Evolutionary conservation across 2,113 vertebrate species (phyloP).

Genomic region (Rhynchopsitta pachyrhyncha): DNA sequence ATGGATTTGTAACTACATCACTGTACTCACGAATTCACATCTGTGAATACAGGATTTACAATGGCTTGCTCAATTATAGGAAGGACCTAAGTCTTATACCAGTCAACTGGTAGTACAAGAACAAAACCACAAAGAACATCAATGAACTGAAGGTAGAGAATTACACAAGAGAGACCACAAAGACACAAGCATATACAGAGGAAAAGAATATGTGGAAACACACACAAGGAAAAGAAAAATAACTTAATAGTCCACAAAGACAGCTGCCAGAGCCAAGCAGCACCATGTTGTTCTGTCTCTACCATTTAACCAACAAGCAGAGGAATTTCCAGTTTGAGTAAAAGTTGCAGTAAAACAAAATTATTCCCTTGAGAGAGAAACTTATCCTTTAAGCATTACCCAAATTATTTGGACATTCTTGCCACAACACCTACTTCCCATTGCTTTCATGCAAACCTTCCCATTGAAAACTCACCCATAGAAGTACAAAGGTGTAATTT

Average conservation of each 20-base stretch:
- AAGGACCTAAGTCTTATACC: background rate
- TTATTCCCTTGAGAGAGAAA: background rate
- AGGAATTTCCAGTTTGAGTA: background rate
- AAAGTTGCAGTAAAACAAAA: background rate
- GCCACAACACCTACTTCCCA: background rate
- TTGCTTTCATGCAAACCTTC: background rate
- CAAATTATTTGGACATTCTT: background rate
- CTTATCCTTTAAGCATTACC: background rate
- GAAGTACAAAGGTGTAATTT: accelerated
- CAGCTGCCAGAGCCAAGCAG: background rate
- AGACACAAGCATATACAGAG: background rate
- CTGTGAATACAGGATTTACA: background rate
- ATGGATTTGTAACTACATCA: background rate
- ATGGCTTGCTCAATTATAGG: background rate
- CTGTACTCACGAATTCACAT: background rate
- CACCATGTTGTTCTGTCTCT: background rate
- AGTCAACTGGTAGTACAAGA: background rate
- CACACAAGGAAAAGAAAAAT: background rate
- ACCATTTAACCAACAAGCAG: background rate
- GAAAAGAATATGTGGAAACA: background rate
- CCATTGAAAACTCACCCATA: background rate
- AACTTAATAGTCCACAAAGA: background rate
- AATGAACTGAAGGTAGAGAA: background rate
- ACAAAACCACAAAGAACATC: background rate
- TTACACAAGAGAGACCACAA: background rate